Base-by-base conservation (phyloP, 2,888 invertebrate genomes). In the Rhagonycha lutea region DNA sequence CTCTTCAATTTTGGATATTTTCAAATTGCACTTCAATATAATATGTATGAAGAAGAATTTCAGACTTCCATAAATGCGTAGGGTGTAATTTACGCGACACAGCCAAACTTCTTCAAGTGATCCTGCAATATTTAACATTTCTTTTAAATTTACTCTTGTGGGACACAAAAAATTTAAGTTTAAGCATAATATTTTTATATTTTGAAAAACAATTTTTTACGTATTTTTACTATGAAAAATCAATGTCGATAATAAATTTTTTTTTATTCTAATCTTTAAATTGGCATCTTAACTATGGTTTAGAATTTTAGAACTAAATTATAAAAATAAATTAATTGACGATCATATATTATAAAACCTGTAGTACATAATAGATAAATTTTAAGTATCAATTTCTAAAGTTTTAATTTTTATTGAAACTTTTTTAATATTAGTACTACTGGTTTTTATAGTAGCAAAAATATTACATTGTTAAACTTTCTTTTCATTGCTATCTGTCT, bases 401-500 rank as follows among this genome's bases (percentile, higher is more conserved):
- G 47, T 47, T 47, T 47, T 47, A 47, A 47, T 47, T 47, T 47
- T 47, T n/a, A 47, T 47, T 47, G 47, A 47, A 47, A 47, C 47
- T 47, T 47, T 47, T 47, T 47, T n/a, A 47, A 47, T 47, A 47
- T 47, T n/a, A n/a, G n/a, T n/a, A n/a, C n/a, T n/a, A n/a, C 47
- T 47, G 12, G 47, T 47, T 47, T 47, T 47, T 47, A 47, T 47
- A 47, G 47, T 47, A 47, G 47, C 47, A 47, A 47, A 47, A 47
- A 47, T 47, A 47, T 47, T 47, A 47, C 47, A 47, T 47, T 77
- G 78, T 78, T 67, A 71, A 80, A 76, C 79, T 78, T 76, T 78
- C 79, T 82, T 82, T 79, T 75, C 79, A 80, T 81, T 80, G 80
- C 47, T 79, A 79, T 80, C 79, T 79, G 79, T 78, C 77, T 75